Evolutionary conservation across 2,888 invertebrate genomes (phyloP).

Genomic region (Rhogogaster chlorosoma): DNA sequence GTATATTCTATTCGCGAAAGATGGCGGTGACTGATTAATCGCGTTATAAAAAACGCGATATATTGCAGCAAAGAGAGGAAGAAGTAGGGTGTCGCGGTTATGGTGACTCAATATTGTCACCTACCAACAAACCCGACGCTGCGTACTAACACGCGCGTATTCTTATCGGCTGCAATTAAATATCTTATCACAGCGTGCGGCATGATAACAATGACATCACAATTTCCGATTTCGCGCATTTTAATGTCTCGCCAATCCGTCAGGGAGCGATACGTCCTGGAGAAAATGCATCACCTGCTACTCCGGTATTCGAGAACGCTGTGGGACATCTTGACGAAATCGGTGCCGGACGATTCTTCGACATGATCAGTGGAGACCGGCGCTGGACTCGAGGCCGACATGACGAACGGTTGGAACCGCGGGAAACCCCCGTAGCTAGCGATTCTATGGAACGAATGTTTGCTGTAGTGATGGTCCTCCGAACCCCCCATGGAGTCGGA

Average conservation of each 20-base stretch:
- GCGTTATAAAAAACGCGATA: not conserved
- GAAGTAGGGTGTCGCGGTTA: not conserved
- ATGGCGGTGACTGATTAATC: not conserved
- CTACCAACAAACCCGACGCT: conserved; percentile 3
- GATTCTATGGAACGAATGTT: conserved; percentile 73
- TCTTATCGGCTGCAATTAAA: conserved; percentile 26
- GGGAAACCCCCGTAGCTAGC: conserved; percentile 74
- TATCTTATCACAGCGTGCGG: conserved; percentile 9
- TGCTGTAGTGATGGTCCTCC: conserved; percentile 67
- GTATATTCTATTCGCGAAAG: not conserved
- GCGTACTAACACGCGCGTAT: not conserved
- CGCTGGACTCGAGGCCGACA: conserved; percentile 70
- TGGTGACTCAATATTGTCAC: conserved; percentile 44
- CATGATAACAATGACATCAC: too few species aligned
- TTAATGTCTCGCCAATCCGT: not conserved
- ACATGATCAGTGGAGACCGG: conserved; percentile 66
- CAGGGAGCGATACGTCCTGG: not conserved
- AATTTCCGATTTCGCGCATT: not conserved
- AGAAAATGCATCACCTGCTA: conserved; percentile 68
- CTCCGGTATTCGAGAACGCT: conserved; percentile 74
- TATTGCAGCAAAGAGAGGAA: not conserved
- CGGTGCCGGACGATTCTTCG: conserved; percentile 68
- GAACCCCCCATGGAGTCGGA: conserved; percentile 66
- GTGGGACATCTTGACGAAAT: conserved; percentile 72
- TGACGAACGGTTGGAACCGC: conserved; percentile 73